Conservation (phyloP, 2,888 invertebrate species). For the Microctonus aethiopoides region DNA sequence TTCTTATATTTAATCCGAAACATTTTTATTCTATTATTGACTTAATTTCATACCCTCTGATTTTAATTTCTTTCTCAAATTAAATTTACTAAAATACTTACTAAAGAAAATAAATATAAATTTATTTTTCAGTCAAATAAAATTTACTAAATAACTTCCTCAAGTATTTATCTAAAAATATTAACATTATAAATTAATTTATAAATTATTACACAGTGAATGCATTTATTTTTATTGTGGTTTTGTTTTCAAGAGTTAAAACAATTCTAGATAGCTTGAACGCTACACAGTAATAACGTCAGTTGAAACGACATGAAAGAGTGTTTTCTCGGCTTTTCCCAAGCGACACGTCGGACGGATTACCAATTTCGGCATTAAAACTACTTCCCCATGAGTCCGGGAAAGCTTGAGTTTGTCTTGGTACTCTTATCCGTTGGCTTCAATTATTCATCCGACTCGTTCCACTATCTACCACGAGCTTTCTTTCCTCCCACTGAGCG, state of each 20-base stretch:
- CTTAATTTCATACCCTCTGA: background rate
- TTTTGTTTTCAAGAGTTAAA: background rate
- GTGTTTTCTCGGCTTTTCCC: slow-evolving; percentile 38
- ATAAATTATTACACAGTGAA: background rate
- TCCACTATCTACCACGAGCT: slow-evolving; percentile 33
- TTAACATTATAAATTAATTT: background rate
- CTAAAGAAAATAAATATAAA: too few relatives aligned
- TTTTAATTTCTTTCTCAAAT: too few relatives aligned
- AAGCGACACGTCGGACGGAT: slow-evolving; percentile 39
- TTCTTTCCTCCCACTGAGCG: slow-evolving; percentile 35
- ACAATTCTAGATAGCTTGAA: slow-evolving; percentile 8
- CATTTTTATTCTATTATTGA: background rate
- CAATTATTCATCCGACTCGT: slow-evolving; percentile 53
- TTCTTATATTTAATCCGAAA: background rate
- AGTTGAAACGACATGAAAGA: slow-evolving; percentile 33
- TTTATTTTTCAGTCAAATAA: too few relatives aligned
- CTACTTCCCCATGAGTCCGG: slow-evolving; percentile 41
- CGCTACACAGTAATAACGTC: slow-evolving; percentile 11
- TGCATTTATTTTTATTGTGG: background rate
- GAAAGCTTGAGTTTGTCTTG: slow-evolving; percentile 45
- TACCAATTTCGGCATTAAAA: slow-evolving; percentile 51
- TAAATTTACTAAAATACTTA: too few relatives aligned
- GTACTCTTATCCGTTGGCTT: slow-evolving; percentile 46
- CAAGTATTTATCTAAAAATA: too few relatives aligned
- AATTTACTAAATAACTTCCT: too few relatives aligned